phyloP scores from a whole-genome alignment of 2,888 invertebrate species.

The Adineta ricciae region DNA sequence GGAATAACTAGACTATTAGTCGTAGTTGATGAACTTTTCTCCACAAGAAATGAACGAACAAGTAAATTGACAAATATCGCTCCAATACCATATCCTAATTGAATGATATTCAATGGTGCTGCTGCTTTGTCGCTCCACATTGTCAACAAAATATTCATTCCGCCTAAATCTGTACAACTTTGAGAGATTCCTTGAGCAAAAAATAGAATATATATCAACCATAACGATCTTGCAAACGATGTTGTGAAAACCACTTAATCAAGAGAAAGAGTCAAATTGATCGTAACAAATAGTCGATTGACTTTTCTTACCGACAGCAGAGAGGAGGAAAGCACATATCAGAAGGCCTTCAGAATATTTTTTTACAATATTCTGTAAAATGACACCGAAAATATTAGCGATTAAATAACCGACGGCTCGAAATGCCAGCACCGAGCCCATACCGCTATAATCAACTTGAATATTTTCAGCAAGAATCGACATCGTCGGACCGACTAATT shows the following conservation, averaged over 20 bases:
- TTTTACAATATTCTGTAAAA: neutral
- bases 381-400: neutral
- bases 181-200: neutral
- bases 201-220: neutral
- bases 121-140: constrained; percentile 40
- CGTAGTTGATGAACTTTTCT: too few species aligned
- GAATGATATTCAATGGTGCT: too few species aligned
- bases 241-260: neutral
- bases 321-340: neutral
- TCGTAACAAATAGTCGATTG: too few species aligned
- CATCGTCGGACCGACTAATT: neutral
- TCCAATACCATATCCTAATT: too few species aligned
- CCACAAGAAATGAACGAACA: too few species aligned
- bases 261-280: neutral
- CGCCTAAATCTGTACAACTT: constrained; percentile 36
- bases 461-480: neutral
- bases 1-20: too few species aligned
- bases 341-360: neutral
- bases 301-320: neutral
- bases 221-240: neutral
- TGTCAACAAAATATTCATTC: constrained; percentile 38
- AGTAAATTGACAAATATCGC: too few species aligned
- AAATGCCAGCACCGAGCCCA: neutral
- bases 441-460: neutral
- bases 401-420: neutral